phyloP scores from a whole-genome alignment of 1,140 invertebrate genomes.

The Megathymus violae region DNA sequence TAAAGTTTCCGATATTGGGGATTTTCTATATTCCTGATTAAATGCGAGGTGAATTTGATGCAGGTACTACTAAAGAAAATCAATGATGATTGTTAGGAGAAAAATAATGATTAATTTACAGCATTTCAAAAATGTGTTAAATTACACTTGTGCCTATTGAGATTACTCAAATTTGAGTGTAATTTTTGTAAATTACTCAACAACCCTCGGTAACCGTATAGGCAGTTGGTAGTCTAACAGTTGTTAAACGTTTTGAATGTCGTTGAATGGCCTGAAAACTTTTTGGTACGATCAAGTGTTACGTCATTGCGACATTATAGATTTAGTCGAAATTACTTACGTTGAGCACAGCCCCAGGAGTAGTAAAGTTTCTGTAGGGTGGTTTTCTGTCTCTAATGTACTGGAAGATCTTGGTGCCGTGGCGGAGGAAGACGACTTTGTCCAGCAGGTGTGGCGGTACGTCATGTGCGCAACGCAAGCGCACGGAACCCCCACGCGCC shows the following conservation, averaged over 20 bases:
- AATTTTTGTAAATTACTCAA: slow-evolving; percentile 1
- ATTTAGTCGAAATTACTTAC: slow-evolving; percentile 84
- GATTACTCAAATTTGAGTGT: slow-evolving; percentile 1
- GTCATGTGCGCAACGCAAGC: slow-evolving; percentile 86
- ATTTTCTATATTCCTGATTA: background rate
- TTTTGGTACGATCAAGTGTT: background rate
- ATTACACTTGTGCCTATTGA: no score
- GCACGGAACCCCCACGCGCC: slow-evolving; percentile 78
- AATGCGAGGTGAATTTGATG: background rate
- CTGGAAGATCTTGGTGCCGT: slow-evolving; percentile 90
- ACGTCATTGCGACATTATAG: background rate
- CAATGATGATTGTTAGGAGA: no score
- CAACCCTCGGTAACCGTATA: background rate
- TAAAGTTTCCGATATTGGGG: background rate
- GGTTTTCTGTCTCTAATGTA: slow-evolving; percentile 90
- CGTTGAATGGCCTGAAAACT: background rate
- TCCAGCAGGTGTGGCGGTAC: slow-evolving; percentile 86
- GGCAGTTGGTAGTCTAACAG: background rate
- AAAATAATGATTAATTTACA: no score
- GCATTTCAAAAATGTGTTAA: no score
- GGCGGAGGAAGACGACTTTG: slow-evolving; percentile 90
- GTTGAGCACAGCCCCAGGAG: slow-evolving; percentile 88
- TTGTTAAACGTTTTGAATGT: background rate
- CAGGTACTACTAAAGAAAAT: no score
- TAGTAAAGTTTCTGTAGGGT: slow-evolving; percentile 88